Evolutionary conservation across 2,113 vertebrate species (phyloP), one percentile per base, ranked within the genome.

Genomic region (Pipa parva): DNA sequence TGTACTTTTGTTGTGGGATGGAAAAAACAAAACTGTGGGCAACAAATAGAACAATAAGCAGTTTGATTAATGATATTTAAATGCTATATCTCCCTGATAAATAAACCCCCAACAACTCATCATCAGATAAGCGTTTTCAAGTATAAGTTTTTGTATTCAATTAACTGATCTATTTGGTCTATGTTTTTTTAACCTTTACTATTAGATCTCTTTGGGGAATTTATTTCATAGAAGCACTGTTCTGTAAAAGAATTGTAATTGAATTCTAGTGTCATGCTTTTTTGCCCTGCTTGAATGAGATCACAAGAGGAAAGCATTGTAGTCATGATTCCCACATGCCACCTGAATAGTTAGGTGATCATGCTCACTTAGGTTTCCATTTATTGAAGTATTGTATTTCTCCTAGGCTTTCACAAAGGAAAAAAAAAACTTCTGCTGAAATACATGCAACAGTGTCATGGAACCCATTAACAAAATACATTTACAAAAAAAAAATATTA

Each of bases 281-380:
- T 59, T 59, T 59, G 57, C 21, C 57, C 36, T 20, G 57, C 57
- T 39, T 59, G 33, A 59, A 42, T 59, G 37, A 59, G 57, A 21
- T 39, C 36, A 39, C 22, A 39, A 22, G n/a, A 37, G 31, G 13
- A 58, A 58, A 24, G 55, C 55, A 58, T 58, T 58, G 55, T 58
- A 59, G 57, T 59, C 6, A 22, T 12, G 36, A 42, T n/a, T 39
- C 33, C 36, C 33, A 42, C 26, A 59, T 59, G 25, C 36, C 42
- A 36, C 57, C 31, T 59, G 57, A 59, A 59, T 59, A 33, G 57
- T 42, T 59, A 59, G 57, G 57, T 39, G 57, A 59, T 59, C 57
- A 59, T 39, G 57, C 57, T 59, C 57, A 17, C 36, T 59, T 59
- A 59, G 42, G 33, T 42, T 59, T 59, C 57, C 36, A 33, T 59